Percentiles rank a stretch among this genome's conserved stretches.
Conservation (phyloP, 2,797 vertebrate species). For the Microctenopoma steveboyesi region DNA sequence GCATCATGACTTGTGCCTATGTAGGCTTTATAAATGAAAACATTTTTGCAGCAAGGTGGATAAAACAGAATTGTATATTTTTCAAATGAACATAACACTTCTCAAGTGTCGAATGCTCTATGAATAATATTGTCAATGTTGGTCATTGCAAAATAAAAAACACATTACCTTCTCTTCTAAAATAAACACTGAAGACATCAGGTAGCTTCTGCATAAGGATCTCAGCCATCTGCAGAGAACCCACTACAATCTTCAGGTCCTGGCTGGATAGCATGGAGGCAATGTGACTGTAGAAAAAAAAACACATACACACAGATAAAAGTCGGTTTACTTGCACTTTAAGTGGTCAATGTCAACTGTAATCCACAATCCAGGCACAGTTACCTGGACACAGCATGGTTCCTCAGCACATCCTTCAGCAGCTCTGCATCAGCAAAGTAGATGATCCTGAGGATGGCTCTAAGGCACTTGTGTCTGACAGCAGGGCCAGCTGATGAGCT, state of each 20-base stretch:
- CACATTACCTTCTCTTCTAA: constrained; percentile 95
- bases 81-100: not conserved
- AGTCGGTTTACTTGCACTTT: not conserved
- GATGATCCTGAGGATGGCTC: constrained; percentile 99
- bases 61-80: not conserved
- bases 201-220: constrained; percentile 99
- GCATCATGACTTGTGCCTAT: not conserved
- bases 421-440: constrained; percentile 99
- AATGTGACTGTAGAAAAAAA: constrained; percentile 91
- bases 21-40: not conserved
- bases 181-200: constrained; percentile 99
- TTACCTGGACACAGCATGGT: constrained; percentile 98
- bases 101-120: too few relatives aligned
- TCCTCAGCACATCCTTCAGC: constrained; percentile 98
- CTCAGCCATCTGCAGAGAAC: constrained; percentile 99
- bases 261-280: constrained; percentile 99
- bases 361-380: accelerated
- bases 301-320: not conserved
- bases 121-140: not conserved
- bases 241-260: constrained; percentile 99
- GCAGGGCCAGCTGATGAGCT: constrained; percentile 99
- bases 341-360: not conserved
- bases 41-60: not conserved
- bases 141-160: not conserved
- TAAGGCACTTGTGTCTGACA: constrained; percentile 99